These are phyloP conservation scores for Channa argus DNA, from an alignment of 2,113 vertebrate species.

Conservation along the genomic window DNA sequence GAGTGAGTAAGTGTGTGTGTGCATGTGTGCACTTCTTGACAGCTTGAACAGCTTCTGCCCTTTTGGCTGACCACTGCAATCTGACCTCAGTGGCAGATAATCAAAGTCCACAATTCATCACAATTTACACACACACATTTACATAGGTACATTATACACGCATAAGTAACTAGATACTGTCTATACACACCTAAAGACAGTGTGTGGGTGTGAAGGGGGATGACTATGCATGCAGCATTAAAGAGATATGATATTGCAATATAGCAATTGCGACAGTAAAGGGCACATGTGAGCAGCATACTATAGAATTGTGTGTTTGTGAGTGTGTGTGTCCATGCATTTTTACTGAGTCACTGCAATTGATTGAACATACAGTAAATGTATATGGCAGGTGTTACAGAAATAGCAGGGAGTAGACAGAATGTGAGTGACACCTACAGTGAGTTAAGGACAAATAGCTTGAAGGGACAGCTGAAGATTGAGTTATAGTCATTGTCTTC, in stretches of 20 bases:
- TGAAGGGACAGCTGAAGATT: constrained; percentile 12
- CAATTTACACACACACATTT: not conserved
- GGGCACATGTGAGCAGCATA: not conserved
- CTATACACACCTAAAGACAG: not conserved
- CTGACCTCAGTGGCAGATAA: constrained; percentile 49
- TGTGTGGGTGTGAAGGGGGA: not conserved
- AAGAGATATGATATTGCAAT: too few species aligned
- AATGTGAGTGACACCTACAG: not conserved
- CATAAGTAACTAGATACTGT: not conserved
- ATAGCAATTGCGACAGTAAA: too few species aligned
- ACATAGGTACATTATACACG: not conserved
- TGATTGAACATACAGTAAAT: not conserved
- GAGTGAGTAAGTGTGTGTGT: constrained; percentile 14
- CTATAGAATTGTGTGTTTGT: constrained; percentile 1
- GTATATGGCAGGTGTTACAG: not conserved
- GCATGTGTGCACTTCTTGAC: constrained; percentile 16
- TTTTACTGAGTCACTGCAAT: constrained; percentile 20
- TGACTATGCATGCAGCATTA: too few species aligned
- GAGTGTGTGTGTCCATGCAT: not conserved
- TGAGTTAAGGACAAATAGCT: constrained; percentile 5
- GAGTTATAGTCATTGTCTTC: not conserved
- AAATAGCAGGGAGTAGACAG: not conserved
- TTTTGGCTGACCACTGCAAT: constrained; percentile 53
- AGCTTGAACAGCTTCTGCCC: constrained; percentile 21
- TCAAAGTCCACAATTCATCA: constrained; percentile 56